Percentiles rank a stretch among this genome's conserved stretches.
Conservation (phyloP, 2,888 invertebrate genomes). For the Spialia ferax region DNA sequence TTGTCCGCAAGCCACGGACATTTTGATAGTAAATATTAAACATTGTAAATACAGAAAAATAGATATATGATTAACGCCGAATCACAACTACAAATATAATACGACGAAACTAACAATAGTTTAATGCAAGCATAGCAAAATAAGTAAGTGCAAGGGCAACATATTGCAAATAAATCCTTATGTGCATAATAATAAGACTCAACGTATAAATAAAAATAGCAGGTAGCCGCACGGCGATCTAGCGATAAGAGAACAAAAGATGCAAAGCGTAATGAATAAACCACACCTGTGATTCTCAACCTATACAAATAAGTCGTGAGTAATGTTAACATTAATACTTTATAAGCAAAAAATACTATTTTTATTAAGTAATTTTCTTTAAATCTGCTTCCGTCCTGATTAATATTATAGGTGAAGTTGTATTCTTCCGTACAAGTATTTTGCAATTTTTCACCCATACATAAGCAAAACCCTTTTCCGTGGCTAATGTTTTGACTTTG, state of each 20-base stretch:
- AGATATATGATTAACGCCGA: background rate
- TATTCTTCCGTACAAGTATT: slow-evolving; percentile 18
- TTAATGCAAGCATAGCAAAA: background rate
- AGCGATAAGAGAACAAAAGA: background rate
- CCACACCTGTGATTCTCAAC: background rate
- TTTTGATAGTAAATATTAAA: background rate
- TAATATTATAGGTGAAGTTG: slow-evolving; percentile 1
- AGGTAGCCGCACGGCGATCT: background rate
- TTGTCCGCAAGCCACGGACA: slow-evolving; percentile 1
- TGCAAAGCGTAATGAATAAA: background rate
- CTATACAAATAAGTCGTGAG: background rate
- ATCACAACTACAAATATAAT: background rate
- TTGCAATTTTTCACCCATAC: slow-evolving; percentile 27
- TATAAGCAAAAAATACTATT: background rate
- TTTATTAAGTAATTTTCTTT: slow-evolving; percentile 12
- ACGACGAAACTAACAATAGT: background rate
- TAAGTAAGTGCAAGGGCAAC: background rate
- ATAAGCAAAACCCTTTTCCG: slow-evolving; percentile 9
- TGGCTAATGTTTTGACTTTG: slow-evolving; percentile 8
- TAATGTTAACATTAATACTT: too few relatives aligned
- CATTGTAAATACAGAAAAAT: background rate
- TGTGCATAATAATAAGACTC: background rate
- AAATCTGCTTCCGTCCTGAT: slow-evolving; percentile 18
- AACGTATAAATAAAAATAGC: background rate
- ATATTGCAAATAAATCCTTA: background rate